A percentile compares a stretch with the other conserved stretches of the same genome.
These are phyloP conservation scores for Ophthalmolycus amberensis DNA, from an alignment of 2,113 vertebrate species.

Conservation along the genomic window DNA sequence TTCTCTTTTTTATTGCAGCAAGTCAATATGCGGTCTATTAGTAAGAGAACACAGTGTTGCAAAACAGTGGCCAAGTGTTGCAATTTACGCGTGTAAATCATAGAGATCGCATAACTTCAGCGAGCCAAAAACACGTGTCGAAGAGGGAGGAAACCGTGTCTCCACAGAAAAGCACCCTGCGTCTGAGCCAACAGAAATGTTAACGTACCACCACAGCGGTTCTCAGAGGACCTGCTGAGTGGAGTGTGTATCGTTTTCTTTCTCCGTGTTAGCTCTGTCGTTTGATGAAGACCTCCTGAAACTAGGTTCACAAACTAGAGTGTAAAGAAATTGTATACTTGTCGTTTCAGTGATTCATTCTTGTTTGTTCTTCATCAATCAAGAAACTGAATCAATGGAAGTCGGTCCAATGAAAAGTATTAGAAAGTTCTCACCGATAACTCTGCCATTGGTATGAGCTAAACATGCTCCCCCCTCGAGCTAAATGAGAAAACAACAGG, in stretches of 20 bases:
- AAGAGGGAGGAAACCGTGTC: neutral
- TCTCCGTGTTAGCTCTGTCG: neutral
- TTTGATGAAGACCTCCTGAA: neutral
- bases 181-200: slow-evolving; percentile 39
- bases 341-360: neutral
- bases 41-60: slow-evolving; percentile 19
- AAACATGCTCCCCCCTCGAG: too few relatives aligned
- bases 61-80: neutral
- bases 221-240: neutral
- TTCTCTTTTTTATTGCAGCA: too few relatives aligned
- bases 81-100: neutral
- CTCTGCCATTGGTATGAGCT: neutral
- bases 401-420: neutral
- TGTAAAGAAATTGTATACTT: neutral
- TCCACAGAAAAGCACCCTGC: slow-evolving; percentile 14
- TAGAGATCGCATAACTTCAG: neutral
- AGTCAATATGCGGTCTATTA: slow-evolving; percentile 1
- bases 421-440: neutral
- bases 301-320: neutral
- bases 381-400: neutral
- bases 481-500: too few relatives aligned
- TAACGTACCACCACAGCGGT: too few relatives aligned
- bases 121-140: neutral
- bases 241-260: neutral
- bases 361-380: neutral